Evolutionary conservation across 2,888 invertebrate genomes (phyloP).

Genomic region (Macrosiphum euphorbiae): DNA sequence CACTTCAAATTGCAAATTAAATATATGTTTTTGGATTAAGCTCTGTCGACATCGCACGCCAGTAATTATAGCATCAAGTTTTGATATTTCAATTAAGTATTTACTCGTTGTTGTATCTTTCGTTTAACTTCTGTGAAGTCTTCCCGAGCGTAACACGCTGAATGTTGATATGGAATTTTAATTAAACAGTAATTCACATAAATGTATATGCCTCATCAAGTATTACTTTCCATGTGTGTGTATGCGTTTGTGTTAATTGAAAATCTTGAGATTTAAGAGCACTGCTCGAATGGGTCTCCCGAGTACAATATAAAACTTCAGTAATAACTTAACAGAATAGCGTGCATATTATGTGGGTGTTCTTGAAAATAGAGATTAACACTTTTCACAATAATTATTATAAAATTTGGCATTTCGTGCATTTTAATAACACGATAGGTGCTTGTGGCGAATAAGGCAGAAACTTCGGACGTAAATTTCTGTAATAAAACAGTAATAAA

Average conservation of each 20-base stretch:
- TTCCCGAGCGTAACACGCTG: neutral
- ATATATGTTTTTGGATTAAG: neutral
- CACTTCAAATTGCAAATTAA: neutral
- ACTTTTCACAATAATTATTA: neutral
- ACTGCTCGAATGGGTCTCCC: constrained; percentile 22
- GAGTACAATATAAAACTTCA: constrained; percentile 47
- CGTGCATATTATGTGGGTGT: neutral
- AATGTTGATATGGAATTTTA: neutral
- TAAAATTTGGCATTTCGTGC: neutral
- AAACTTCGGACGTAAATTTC: neutral
- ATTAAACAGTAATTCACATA: constrained; percentile 20
- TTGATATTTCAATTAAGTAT: neutral
- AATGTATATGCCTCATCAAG: constrained; percentile 7
- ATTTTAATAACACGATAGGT: neutral
- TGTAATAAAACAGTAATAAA: neutral
- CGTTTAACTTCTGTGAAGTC: neutral
- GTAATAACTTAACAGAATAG: constrained; percentile 18
- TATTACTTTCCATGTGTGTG: neutral
- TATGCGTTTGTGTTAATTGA: constrained; percentile 2
- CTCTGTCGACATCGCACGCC: neutral
- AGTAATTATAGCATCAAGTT: neutral
- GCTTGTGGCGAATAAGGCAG: neutral
- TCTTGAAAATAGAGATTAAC: constrained; percentile 15
- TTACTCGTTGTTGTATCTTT: neutral
- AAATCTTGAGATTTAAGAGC: constrained; percentile 30